Conservation (phyloP, 2,888 invertebrate species). For the Rhagonycha fulva region DNA sequence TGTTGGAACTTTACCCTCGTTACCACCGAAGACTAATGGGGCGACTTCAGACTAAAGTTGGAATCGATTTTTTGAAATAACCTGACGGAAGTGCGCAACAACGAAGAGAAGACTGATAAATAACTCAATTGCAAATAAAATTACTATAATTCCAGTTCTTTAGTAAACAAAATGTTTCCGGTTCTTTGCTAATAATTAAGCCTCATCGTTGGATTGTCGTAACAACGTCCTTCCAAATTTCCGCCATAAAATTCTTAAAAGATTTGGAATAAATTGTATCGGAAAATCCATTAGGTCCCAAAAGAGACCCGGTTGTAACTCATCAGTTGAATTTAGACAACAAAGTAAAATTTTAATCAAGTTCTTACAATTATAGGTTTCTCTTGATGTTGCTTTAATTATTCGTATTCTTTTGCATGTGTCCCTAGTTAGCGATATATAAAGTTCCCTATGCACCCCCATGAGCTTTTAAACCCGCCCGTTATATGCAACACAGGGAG, state of each 20-base stretch:
- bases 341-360: background rate
- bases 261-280: background rate
- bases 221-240: background rate
- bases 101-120: background rate
- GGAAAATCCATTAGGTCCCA: background rate
- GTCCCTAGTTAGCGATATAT: background rate
- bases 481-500: constrained; percentile 12
- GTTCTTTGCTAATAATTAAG: background rate
- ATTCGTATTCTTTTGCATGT: background rate
- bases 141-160: background rate
- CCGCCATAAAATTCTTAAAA: background rate
- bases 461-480: background rate
- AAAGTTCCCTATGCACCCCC: background rate
- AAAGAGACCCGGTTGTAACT: background rate
- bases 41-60: background rate
- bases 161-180: background rate
- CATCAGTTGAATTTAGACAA: background rate
- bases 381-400: background rate
- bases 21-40: background rate
- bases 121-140: background rate
- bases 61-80: background rate
- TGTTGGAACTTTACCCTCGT: background rate
- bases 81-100: background rate
- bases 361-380: background rate
- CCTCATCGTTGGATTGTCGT: background rate